Evolutionary conservation across 2,888 invertebrate genomes (phyloP).

Genomic region (Myopa testacea): DNA sequence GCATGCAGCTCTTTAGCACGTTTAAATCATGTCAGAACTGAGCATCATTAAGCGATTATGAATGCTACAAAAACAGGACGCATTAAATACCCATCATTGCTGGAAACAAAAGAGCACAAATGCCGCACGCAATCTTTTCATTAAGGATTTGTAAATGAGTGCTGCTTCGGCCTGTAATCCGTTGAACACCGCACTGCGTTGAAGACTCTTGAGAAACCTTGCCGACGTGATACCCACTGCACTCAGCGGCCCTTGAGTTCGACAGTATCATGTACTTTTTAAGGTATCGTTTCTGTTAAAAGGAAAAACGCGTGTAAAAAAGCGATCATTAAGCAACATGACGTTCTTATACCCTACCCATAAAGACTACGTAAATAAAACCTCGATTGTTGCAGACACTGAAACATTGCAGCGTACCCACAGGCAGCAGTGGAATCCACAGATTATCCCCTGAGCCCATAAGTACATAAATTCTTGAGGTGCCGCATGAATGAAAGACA

Average conservation of each 20-base stretch:
- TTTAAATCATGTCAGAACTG: not conserved
- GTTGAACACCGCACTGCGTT: not conserved
- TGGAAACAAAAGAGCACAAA: not conserved
- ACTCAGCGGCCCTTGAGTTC: not conserved
- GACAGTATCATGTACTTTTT: not conserved
- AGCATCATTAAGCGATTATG: slow-evolving; percentile 18
- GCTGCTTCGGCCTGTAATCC: not conserved
- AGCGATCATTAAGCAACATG: slow-evolving; percentile 16
- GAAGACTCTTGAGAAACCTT: not conserved
- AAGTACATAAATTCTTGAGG: not conserved
- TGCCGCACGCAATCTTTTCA: slow-evolving; percentile 19
- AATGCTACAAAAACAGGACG: slow-evolving; percentile 5
- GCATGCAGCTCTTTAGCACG: too few species aligned
- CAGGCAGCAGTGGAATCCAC: not conserved
- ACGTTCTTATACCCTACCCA: not conserved
- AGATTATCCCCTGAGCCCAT: not conserved
- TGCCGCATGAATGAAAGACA: not conserved
- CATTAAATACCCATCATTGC: not conserved
- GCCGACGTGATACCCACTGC: not conserved
- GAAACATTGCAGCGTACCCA: too few species aligned
- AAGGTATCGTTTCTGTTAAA: not conserved
- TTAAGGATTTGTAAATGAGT: slow-evolving; percentile 16
- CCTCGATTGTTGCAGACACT: too few species aligned
- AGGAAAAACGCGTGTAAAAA: not conserved
- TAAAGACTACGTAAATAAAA: too few species aligned